Base-by-base conservation (phyloP, 1,140 invertebrate genomes). In the Stegodyphus dumicola region DNA sequence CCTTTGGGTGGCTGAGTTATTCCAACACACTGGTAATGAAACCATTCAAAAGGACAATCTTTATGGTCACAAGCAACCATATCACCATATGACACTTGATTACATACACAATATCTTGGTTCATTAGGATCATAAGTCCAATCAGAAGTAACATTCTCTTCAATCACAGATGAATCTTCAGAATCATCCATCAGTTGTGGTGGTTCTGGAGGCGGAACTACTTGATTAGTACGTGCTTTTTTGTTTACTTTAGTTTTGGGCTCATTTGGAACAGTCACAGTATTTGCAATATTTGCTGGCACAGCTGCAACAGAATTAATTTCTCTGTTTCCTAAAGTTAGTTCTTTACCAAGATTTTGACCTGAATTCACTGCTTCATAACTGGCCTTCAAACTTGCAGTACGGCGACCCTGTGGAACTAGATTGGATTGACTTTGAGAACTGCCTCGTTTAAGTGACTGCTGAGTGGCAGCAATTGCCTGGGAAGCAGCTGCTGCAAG, bases 51-150 rank as follows among this genome's bases (percentile, higher is more conserved):
- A 13, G 96, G 96, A 92, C 98, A 99, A 90, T 97, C 95, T 91
- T 96, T 94, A 92, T 99, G 99, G 92, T 99, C 98, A 92, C 98
- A 99, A 78, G 97, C 98, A 77, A 99, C 97, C 98, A 99, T 99
- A 89, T 99, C 97, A 10, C 98, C 98, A 90, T 99, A 99, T 2
- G 97, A 98, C 53, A 99, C 96, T 92, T 99, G 96, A 92, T 99
- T 98, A 91, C 98, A 99, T 88, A 98, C 94, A 91, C 98, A 99
- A 91, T 99, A 99, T 88, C 97, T 93, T 11, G 97, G 97, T 91
- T 99, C 97, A 88, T 91, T 91, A 6, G 91, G 91, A 88, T 92
- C 91, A 85, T 89, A 89, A 87, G 88, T 89, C 90, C 90, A 91
- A 88, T 96, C 95, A 10, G 88, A 87, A 7, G 88, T 85, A 15